These are phyloP conservation scores for Julus scandinavius DNA, from an alignment of 2,888 invertebrate species.

Conservation along the genomic window DNA sequence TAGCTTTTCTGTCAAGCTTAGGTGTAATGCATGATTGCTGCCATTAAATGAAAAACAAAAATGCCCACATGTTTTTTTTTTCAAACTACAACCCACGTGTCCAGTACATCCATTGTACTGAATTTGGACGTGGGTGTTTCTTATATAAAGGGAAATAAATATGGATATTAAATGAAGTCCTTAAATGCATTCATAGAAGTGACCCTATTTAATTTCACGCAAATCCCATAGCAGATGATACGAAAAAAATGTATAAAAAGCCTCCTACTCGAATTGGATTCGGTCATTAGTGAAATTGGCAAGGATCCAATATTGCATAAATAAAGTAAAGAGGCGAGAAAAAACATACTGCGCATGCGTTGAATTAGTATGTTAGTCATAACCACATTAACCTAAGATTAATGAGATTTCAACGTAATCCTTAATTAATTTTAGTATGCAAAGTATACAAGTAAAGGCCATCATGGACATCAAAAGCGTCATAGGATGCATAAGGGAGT, in stretches of 20 bases:
- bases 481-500: background rate
- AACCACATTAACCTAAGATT: background rate
- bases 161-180: background rate
- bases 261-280: background rate
- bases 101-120: too few relatives aligned
- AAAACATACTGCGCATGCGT: background rate
- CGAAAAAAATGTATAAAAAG: background rate
- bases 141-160: too few relatives aligned
- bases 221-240: background rate
- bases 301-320: background rate
- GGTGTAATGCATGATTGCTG: too few relatives aligned
- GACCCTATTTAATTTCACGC: constrained; percentile 3
- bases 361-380: background rate
- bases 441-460: background rate
- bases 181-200: background rate
- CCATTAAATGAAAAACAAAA: too few relatives aligned
- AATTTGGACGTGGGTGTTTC: too few relatives aligned
- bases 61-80: too few relatives aligned
- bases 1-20: too few relatives aligned
- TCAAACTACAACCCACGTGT: too few relatives aligned
- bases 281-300: background rate
- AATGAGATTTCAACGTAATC: background rate
- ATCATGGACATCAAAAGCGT: background rate
- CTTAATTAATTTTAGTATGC: background rate
- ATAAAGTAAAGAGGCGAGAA: background rate